Percentiles rank a stretch among this genome's conserved stretches.
Conservation (phyloP, 1,140 invertebrate species). For the Aporrectodea caliginosa region DNA sequence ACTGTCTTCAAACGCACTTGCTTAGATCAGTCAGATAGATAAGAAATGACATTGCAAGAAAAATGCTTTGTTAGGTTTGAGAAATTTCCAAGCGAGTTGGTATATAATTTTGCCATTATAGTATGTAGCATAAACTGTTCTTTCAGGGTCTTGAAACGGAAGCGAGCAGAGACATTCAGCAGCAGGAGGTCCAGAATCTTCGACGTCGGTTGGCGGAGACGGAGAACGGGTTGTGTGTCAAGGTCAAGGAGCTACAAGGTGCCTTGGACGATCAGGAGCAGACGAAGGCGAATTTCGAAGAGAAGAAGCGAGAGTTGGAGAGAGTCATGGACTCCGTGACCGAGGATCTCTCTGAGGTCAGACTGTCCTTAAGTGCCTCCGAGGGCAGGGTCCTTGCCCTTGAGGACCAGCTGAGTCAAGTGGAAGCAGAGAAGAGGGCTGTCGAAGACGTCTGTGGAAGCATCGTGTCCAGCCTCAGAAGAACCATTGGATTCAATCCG, state of each 20-base stretch:
- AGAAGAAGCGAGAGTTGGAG: conserved; percentile 77
- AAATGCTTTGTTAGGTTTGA: too few species aligned
- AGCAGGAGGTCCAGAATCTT: conserved; percentile 54
- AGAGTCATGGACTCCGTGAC: conserved; percentile 79
- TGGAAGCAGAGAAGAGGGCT: conserved; percentile 73
- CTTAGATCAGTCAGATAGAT: too few species aligned
- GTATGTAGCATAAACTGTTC: too few species aligned
- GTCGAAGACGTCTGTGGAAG: conserved; percentile 63
- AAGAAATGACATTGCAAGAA: too few species aligned
- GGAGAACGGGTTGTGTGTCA: conserved; percentile 42
- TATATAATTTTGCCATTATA: too few species aligned
- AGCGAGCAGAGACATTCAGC: conserved; percentile 64
- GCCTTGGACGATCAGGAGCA: neutral
- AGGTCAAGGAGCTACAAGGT: neutral
- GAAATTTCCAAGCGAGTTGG: too few species aligned
- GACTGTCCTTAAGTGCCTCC: conserved; percentile 71
- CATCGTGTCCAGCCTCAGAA: conserved; percentile 71
- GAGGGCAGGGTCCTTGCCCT: conserved; percentile 78
- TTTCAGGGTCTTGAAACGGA: conserved; percentile 76
- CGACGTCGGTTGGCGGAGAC: conserved; percentile 54
- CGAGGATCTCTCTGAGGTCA: conserved; percentile 67
- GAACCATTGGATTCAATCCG: conserved; percentile 66
- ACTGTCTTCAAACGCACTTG: too few species aligned
- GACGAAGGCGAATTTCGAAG: neutral
- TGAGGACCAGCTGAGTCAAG: conserved; percentile 71